Base-by-base conservation (phyloP, 2,113 vertebrate genomes). In the Martes martes region DNA sequence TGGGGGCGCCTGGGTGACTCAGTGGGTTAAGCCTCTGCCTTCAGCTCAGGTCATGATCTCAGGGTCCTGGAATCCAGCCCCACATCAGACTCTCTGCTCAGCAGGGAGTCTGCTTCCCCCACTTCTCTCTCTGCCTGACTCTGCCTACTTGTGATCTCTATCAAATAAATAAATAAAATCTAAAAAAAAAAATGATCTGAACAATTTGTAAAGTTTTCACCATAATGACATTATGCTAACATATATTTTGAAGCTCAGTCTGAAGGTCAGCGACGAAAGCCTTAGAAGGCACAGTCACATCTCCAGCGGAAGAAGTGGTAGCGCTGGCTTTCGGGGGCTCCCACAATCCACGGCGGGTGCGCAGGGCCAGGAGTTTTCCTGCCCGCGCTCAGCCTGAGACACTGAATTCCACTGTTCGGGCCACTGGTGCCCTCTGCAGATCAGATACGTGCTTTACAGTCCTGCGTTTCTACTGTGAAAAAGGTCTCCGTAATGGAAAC, bases 381-480 rank as follows among this genome's bases (percentile, higher is more conserved):
- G 71, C n/a, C 6, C 13, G 87, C 18, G 7, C 2, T 11, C 7
- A 92, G 21, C 10, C 14, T 7, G 33, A 89, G 4, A 8, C 33
- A 0, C 4, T 59, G 1, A 50, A 69, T 94, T 84, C 50, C 89
- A 19, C 57, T 65, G 36, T 65, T n/a, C 93, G 86, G 55, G 23
- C n/a, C 55, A 45, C 74, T 61, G 50, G 45, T 88, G 94, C 96
- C 97, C 89, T 92, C 98, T 98, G 24, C 92, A 88, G 98, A 55
- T 59, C 31, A 73, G 4, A 92, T 8, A 0, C 1, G n/a, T 73
- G 19, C 16, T 57, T 59, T 93, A 13, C 76, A 89, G 6, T 33
- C n/a, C 45, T 78, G 21, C 3, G 23, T 71, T 96, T 87, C 67
- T 57, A 21, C 21, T 15, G 19, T 67, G 36, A 19, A 81, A 94